Conservation (phyloP, 2,113 vertebrate genomes). For the Agapornis roseicollis region DNA sequence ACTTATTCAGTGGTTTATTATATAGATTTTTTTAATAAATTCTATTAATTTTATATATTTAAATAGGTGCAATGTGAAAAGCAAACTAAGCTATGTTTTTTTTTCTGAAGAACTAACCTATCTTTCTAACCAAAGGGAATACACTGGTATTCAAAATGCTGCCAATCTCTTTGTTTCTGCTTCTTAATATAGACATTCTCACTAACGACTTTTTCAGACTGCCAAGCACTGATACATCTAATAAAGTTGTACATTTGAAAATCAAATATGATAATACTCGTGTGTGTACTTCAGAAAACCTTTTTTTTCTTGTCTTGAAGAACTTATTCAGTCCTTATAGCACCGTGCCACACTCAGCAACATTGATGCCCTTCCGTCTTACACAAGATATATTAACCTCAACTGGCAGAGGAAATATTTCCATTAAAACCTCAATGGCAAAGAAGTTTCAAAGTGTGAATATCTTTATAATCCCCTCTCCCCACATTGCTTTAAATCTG, state of each 20-base stretch:
- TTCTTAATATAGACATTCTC: constrained; percentile 2
- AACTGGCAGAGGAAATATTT: not conserved
- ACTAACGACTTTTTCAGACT: not conserved
- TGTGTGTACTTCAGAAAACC: not conserved
- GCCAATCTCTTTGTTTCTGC: not conserved
- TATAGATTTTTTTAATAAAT: not conserved
- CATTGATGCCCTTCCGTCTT: not conserved
- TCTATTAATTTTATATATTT: not conserved
- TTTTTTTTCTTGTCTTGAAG: not conserved
- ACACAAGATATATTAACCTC: not conserved
- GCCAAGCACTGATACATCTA: constrained; percentile 4
- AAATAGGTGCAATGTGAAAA: not conserved
- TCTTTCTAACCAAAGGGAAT: constrained; percentile 37
- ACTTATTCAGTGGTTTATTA: not conserved
- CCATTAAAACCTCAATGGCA: not conserved
- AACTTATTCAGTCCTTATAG: not conserved
- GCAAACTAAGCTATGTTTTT: not conserved
- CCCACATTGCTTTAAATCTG: not conserved
- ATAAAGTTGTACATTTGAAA: constrained; percentile 41
- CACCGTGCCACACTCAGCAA: not conserved
- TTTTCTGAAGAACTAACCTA: not conserved
- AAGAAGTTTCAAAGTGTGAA: not conserved
- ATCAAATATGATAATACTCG: not conserved
- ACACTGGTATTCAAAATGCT: not conserved
- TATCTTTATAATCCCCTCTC: not conserved